These are phyloP conservation scores for Apodemia duryi DNA, from an alignment of 2,888 invertebrate species.

Conservation along the genomic window DNA sequence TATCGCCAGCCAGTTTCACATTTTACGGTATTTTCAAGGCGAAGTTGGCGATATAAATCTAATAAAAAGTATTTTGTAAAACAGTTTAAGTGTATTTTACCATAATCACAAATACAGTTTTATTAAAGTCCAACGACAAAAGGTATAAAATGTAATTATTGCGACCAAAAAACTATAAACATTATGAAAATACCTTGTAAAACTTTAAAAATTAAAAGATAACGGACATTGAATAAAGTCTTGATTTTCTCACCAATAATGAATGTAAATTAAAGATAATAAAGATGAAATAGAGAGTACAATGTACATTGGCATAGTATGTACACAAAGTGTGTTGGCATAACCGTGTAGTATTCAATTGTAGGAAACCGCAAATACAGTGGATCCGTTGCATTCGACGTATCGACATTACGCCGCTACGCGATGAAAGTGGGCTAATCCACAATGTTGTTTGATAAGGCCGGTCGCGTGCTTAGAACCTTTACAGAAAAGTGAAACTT, in stretches of 20 bases:
- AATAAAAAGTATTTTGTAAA: no score
- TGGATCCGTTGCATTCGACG: conserved; percentile 67
- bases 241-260: neutral
- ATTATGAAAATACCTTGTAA: no score
- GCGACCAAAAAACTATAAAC: no score
- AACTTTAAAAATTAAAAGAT: no score
- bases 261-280: neutral
- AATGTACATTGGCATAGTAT: conserved; percentile 28
- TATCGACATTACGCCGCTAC: conserved; percentile 38
- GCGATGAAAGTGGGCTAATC: conserved; percentile 59
- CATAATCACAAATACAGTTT: no score
- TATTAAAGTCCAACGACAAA: no score
- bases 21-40: no score
- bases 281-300: conserved; percentile 29
- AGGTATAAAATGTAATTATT: no score
- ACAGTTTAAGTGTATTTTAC: no score
- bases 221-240: neutral
- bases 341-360: conserved; percentile 68
- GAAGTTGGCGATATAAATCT: no score
- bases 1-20: no score
- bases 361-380: conserved; percentile 67
- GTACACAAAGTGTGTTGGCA: conserved; percentile 35
- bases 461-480: conserved; percentile 37
- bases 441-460: conserved; percentile 49
- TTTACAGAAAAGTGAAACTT: conserved; percentile 35